phyloP scores from a whole-genome alignment of 2,113 vertebrate species.

The Malurus cyaneus region DNA sequence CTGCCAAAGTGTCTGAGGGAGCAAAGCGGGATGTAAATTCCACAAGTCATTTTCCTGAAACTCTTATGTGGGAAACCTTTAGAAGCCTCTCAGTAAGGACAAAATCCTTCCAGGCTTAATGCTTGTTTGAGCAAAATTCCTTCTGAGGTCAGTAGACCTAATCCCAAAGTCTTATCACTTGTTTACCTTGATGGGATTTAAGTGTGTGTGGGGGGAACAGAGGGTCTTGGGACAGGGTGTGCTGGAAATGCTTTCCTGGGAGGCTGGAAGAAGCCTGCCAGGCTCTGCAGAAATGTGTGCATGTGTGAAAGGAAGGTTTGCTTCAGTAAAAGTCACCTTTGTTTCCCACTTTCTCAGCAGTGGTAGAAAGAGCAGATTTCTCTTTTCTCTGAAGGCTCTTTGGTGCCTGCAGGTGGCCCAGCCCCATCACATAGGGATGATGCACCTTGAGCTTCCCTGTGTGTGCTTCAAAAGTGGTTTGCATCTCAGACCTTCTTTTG shows the following conservation, averaged over 20 bases:
- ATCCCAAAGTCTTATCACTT: not conserved
- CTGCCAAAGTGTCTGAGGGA: conserved; percentile 51
- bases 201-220: not conserved
- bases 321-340: not conserved
- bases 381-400: not conserved
- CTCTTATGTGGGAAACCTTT: conserved; percentile 23
- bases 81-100: conserved; percentile 38
- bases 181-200: conserved; percentile 6
- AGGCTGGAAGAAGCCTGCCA: not conserved
- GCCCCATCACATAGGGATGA: rapidly evolving
- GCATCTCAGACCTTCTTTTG: not conserved
- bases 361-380: not conserved
- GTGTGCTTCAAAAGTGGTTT: not conserved
- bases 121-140: conserved; percentile 44
- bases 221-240: not conserved
- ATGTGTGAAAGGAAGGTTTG: not conserved
- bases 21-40: conserved; percentile 40
- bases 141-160: conserved; percentile 42
- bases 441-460: not conserved
- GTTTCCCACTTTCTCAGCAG: not conserved
- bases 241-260: not conserved
- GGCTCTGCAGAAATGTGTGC: not conserved
- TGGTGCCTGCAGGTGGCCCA: not conserved
- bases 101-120: conserved; percentile 49
- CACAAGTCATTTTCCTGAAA: conserved; percentile 56